These are phyloP conservation scores for Selenia dentaria DNA, from an alignment of 2,888 invertebrate genomes.

Conservation along the genomic window DNA sequence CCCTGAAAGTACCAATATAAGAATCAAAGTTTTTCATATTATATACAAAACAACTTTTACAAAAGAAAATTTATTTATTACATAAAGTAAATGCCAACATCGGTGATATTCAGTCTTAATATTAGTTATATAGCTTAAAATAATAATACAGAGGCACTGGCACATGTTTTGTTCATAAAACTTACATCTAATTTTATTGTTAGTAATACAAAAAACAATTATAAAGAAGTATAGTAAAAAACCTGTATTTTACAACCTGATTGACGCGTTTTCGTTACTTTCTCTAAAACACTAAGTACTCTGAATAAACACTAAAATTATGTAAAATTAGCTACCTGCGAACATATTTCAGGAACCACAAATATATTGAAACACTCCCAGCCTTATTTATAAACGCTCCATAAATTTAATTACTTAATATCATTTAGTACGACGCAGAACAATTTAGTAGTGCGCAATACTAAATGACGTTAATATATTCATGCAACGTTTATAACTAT, in stretches of 20 bases:
- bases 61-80: conserved; percentile 74
- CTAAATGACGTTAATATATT: too few species aligned
- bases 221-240: conserved; percentile 34
- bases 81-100: conserved; percentile 74
- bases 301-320: background rate
- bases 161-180: conserved; percentile 57
- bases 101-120: conserved; percentile 75
- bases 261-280: conserved; percentile 9
- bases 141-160: conserved; percentile 77
- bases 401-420: too few species aligned
- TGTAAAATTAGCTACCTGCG: conserved; percentile 3
- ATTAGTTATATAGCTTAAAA: conserved; percentile 57
- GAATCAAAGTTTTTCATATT: too few species aligned
- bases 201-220: conserved; percentile 27
- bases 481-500: too few species aligned
- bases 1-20: too few species aligned
- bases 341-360: background rate
- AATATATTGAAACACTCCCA: conserved; percentile 9
- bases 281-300: conserved; percentile 5
- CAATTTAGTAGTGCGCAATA: too few species aligned
- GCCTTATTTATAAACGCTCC: conserved; percentile 15
- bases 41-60: conserved; percentile 27
- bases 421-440: too few species aligned
- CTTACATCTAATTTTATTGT: conserved; percentile 43
- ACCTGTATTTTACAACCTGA: conserved; percentile 54